Percentiles rank a stretch among this genome's conserved stretches.
phyloP scores from a whole-genome alignment of 2,888 invertebrate genomes.

The Glomeris marginata region DNA sequence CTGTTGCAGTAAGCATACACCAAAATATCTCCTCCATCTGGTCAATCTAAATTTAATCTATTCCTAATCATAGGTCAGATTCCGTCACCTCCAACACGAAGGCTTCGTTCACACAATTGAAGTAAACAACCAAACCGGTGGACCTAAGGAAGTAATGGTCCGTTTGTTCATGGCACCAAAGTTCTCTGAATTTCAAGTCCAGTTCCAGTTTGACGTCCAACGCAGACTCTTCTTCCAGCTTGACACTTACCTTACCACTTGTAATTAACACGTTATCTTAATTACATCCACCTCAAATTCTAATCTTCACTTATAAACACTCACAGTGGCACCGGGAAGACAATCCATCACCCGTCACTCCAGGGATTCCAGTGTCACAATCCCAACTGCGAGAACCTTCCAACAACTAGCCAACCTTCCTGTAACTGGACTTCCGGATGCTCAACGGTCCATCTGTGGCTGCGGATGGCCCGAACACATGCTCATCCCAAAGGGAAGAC shows the following conservation, averaged over 20 bases:
- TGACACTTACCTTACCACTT: slow-evolving; percentile 41
- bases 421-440: slow-evolving; percentile 12
- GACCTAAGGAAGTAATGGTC: slow-evolving; percentile 42
- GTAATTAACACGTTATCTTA: not conserved
- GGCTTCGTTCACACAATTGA: slow-evolving; percentile 43
- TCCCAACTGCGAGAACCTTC: slow-evolving; percentile 69
- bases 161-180: slow-evolving; percentile 55
- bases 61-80: slow-evolving; percentile 37
- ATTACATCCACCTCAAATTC: no score
- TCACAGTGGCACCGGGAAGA: slow-evolving; percentile 40
- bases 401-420: slow-evolving; percentile 43
- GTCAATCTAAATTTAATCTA: no score
- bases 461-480: slow-evolving; percentile 79
- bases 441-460: slow-evolving; percentile 61
- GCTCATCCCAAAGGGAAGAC: slow-evolving; percentile 54
- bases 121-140: slow-evolving; percentile 37
- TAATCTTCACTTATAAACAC: no score
- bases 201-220: slow-evolving; percentile 43
- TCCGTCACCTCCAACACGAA: slow-evolving; percentile 50
- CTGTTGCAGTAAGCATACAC: slow-evolving; percentile 24
- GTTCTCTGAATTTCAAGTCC: slow-evolving; percentile 41
- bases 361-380: slow-evolving; percentile 58
- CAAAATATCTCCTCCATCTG: no score
- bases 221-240: slow-evolving; percentile 47
- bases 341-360: slow-evolving; percentile 52